phyloP scores from a whole-genome alignment of 1,140 invertebrate genomes.

The Pseudomyrmex sp. region DNA sequence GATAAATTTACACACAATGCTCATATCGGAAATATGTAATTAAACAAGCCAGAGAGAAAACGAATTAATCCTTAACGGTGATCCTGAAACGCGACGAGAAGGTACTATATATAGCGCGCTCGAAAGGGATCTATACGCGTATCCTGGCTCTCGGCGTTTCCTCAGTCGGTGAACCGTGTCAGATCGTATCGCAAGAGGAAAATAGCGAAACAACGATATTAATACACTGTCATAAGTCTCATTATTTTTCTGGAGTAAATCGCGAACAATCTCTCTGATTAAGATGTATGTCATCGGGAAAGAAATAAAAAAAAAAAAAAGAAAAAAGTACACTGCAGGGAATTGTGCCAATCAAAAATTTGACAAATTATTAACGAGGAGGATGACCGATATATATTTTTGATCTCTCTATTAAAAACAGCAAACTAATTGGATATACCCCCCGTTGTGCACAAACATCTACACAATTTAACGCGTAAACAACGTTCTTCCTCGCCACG shows the following conservation, averaged over 20 bases:
- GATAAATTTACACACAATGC: not conserved
- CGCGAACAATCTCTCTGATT: not conserved
- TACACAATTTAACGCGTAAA: no score
- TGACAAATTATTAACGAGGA: slow-evolving; percentile 28
- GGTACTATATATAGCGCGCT: not conserved
- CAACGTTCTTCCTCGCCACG: no score
- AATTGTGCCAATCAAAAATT: not conserved
- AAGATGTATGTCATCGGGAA: not conserved
- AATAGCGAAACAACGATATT: slow-evolving; percentile 17
- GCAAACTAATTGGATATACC: no score
- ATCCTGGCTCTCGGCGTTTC: not conserved
- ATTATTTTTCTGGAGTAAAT: not conserved
- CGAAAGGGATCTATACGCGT: not conserved
- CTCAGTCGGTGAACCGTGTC: not conserved
- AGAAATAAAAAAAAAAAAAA: not conserved
- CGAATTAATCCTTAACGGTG: slow-evolving; percentile 11
- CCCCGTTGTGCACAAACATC: no score
- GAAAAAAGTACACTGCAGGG: no score
- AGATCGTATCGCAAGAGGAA: not conserved
- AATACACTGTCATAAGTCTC: no score
- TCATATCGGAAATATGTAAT: slow-evolving; percentile 1
- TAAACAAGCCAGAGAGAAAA: not conserved
- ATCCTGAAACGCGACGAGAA: not conserved
- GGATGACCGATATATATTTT: not conserved
- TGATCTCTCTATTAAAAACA: no score